Evolutionary conservation across 2,888 invertebrate species (phyloP).

Genomic region (Eupithecia dodoneata): DNA sequence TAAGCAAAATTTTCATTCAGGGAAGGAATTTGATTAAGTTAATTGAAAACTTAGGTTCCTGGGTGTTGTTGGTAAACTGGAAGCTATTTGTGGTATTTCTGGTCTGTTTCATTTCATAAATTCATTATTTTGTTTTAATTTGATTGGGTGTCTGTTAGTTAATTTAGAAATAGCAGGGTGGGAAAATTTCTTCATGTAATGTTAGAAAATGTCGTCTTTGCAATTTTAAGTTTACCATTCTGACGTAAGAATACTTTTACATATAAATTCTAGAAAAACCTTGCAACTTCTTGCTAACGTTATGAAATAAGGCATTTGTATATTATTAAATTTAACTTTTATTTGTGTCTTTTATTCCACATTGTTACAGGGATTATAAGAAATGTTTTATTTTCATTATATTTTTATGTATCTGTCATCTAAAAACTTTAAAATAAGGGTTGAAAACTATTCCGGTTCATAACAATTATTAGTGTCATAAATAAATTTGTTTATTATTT

Average conservation of each 20-base stretch:
- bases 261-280: background rate
- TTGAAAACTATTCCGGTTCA: background rate
- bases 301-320: background rate
- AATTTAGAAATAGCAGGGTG: background rate
- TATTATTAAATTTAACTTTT: background rate
- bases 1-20: no score
- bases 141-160: background rate
- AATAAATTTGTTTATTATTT: background rate
- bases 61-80: background rate
- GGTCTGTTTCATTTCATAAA: background rate
- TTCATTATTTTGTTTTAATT: background rate
- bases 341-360: conserved; percentile 9
- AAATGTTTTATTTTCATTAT: conserved; percentile 5
- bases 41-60: background rate
- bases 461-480: conserved; percentile 6
- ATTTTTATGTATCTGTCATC: background rate
- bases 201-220: background rate
- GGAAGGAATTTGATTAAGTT: background rate
- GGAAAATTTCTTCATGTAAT: background rate
- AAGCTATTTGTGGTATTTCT: background rate
- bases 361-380: conserved; percentile 7
- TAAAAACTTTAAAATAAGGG: background rate
- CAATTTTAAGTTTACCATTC: conserved; percentile 3
- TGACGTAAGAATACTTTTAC: background rate
- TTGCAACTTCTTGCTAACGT: background rate